Conservation (phyloP, 2,797 vertebrate species). For the Catamblyrhynchus diadema region DNA sequence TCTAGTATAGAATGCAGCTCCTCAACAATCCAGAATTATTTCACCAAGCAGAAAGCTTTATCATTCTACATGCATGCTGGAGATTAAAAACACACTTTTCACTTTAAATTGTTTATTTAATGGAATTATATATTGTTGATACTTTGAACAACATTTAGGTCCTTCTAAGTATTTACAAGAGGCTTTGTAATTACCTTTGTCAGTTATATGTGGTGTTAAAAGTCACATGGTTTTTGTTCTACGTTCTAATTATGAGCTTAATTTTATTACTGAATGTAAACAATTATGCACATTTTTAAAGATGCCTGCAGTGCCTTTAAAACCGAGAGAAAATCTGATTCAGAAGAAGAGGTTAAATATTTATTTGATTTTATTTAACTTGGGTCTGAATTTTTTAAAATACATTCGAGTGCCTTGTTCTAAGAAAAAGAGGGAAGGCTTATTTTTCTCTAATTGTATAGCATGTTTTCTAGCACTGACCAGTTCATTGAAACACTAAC, state of each 20-base stretch:
- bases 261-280: background rate
- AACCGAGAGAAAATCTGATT: background rate
- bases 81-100: background rate
- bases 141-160: background rate
- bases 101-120: background rate
- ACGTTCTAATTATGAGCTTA: background rate
- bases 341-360: background rate
- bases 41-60: background rate
- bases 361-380: background rate
- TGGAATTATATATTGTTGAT: background rate
- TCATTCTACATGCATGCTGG: background rate
- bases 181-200: background rate
- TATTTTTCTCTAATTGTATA: background rate
- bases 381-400: background rate
- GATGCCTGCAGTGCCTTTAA: background rate
- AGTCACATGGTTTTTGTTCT: background rate
- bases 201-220: background rate
- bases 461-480: background rate
- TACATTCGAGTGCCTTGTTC: background rate
- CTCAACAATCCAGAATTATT: background rate
- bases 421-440: background rate
- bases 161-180: background rate
- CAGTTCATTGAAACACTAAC: background rate
- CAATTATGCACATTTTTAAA: background rate
- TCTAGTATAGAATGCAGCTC: accelerated